phyloP scores from a whole-genome alignment of 2,888 invertebrate genomes.

The Philopedon plagiatum region DNA sequence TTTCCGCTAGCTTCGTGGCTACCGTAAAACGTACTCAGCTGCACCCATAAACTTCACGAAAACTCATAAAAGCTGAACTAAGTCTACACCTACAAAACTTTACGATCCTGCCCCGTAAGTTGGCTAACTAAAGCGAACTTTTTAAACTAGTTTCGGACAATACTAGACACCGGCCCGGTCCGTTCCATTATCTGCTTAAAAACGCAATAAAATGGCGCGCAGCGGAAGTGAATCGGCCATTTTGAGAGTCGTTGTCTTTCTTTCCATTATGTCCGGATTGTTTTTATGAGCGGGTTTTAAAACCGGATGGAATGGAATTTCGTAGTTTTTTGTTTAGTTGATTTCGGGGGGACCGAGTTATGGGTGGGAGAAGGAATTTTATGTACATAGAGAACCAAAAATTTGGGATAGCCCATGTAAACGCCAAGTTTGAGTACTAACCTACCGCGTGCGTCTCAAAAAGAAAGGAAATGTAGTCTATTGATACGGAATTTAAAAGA shows the following conservation, averaged over 20 bases:
- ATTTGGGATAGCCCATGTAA: too few species aligned
- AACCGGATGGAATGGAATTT: conserved; percentile 9
- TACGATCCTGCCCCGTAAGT: conserved; percentile 8
- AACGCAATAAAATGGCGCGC: conserved; percentile 18
- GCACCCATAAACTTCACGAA: too few species aligned
- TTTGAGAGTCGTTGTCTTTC: background rate
- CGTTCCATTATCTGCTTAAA: conserved; percentile 28
- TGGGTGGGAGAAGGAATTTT: background rate
- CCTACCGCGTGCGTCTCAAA: too few species aligned
- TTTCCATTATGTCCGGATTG: conserved; percentile 22
- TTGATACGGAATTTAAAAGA: too few species aligned
- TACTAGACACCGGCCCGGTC: background rate
- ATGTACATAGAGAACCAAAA: too few species aligned
- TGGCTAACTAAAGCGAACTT: background rate
- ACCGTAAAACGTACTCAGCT: background rate
- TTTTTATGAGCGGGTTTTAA: conserved; percentile 14
- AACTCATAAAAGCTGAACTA: background rate
- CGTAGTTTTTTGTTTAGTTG: background rate
- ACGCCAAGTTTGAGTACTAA: too few species aligned
- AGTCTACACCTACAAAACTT: conserved; percentile 3
- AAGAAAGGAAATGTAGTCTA: too few species aligned
- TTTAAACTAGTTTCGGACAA: conserved; percentile 18
- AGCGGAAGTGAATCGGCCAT: conserved; percentile 15
- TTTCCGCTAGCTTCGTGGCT: background rate
- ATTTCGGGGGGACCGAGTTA: background rate